Evolutionary conservation across 1,140 invertebrate genomes (phyloP).

Genomic region (Lethrus apterus): DNA sequence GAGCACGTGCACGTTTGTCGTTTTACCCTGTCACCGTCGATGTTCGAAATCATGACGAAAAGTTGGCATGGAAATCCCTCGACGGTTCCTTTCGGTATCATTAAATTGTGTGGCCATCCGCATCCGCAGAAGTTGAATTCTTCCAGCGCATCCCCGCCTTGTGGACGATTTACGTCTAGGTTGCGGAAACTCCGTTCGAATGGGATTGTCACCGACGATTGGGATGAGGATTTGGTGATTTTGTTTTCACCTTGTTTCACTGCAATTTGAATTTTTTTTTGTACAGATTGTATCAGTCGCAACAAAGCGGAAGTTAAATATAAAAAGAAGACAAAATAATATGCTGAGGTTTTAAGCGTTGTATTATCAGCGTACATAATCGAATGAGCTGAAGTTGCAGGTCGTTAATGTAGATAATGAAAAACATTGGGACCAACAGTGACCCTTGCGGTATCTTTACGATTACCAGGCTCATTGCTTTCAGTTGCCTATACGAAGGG

Average conservation of each 20-base stretch:
- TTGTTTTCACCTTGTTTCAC: constrained; percentile 57
- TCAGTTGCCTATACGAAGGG: no score
- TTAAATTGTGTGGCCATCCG: constrained; percentile 48
- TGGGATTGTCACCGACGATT: constrained; percentile 64
- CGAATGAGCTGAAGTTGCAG: no score
- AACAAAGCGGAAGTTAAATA: background rate
- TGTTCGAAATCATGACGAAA: constrained; percentile 47
- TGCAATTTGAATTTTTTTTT: constrained; percentile 33
- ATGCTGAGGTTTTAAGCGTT: no score
- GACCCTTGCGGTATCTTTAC: no score
- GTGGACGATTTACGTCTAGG: constrained; percentile 41
- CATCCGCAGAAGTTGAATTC: constrained; percentile 49
- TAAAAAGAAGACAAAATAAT: no score
- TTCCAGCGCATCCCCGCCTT: constrained; percentile 31
- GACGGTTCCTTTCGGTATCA: constrained; percentile 43
- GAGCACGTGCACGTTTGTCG: constrained; percentile 5
- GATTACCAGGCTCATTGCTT: no score
- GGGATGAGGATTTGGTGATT: constrained; percentile 51
- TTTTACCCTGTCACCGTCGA: constrained; percentile 34
- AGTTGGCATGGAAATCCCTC: constrained; percentile 41
- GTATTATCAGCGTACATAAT: no score
- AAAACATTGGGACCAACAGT: no score
- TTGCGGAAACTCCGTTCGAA: constrained; percentile 57
- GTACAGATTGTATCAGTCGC: background rate
- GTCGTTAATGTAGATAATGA: no score